A percentile compares a stretch with the other conserved stretches of the same genome.
These are phyloP conservation scores for Mythimna lalbum DNA, from an alignment of 2,888 invertebrate species.

Conservation along the genomic window DNA sequence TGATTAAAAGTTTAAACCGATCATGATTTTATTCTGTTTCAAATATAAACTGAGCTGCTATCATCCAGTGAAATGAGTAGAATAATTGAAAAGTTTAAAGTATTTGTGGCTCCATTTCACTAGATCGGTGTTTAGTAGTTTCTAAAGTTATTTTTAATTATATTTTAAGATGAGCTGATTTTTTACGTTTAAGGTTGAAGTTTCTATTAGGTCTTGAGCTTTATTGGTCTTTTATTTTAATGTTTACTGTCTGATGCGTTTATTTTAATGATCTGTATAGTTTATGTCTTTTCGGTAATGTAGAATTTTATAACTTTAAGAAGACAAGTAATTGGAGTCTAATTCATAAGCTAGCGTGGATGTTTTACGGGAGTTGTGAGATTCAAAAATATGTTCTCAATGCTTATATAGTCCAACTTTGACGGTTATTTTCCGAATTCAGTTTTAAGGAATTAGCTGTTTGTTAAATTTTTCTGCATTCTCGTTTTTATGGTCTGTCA, in stretches of 20 bases:
- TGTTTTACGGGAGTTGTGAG: too few relatives aligned
- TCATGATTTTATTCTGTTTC: constrained; percentile 28
- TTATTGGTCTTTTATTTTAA: constrained; percentile 30
- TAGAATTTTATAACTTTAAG: not conserved
- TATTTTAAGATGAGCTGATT: constrained; percentile 27
- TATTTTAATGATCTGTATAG: not conserved
- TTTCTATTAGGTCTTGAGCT: constrained; percentile 33
- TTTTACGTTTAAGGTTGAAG: constrained; percentile 32
- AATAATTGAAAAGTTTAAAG: constrained; percentile 54
- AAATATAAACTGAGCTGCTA: constrained; percentile 33
- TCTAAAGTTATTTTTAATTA: constrained; percentile 35
- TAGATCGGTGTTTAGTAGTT: constrained; percentile 32
- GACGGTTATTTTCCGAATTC: too few relatives aligned
- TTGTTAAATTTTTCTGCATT: not conserved
- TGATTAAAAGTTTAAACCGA: constrained; percentile 13
- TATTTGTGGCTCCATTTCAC: constrained; percentile 37
- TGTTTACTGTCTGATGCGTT: not conserved
- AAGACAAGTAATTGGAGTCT: not conserved
- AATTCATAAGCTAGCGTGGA: not conserved
- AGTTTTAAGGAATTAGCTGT: too few relatives aligned
- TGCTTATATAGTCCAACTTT: too few relatives aligned
- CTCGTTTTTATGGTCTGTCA: not conserved
- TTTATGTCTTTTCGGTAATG: not conserved
- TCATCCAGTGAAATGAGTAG: constrained; percentile 32
- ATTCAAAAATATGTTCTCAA: too few relatives aligned